Base-by-base conservation (phyloP, 2,888 invertebrate genomes). In the Luffia ferchaultella region DNA sequence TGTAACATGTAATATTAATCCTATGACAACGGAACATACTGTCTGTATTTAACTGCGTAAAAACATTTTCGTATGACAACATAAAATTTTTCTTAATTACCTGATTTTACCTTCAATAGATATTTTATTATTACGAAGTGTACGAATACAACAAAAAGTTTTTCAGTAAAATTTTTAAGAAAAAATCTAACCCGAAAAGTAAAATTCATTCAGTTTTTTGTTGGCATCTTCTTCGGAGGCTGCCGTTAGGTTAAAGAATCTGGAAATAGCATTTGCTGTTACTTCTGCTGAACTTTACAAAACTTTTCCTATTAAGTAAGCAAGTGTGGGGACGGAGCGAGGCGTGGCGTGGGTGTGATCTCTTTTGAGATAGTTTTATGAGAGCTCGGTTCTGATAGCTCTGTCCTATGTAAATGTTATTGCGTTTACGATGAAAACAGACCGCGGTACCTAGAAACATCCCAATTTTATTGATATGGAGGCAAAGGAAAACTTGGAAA, bases 371-470 rank as follows among this genome's bases (percentile, higher is more conserved):
- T 71, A 71, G 71, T 73, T 75, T 74, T 74, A 73, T 69, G 70
- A 69, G 70, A 64, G 65, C 64, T 67, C 70, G 70, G 66, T 70
- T 68, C 71, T 70, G 68, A 63, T 41, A 12, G 30, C 30, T n/a
- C 30, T 3, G 5, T 68, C 73, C 75, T 76, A 78, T 77, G 77
- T 72, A 73, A 76, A 77, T 77, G 71, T 75, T 75, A 76, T 76
- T 70, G 69, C 71, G 67, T 65, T 67, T 64, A 65, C 65, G 65
- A 66, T 65, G 67, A 60, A 67, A 69, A 70, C 67, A 67, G 61
- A 42, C 16, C 42, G 18, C 41, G n/a, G 18, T 19, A n/a, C 43
- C n/a, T 3, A n/a, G 43, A 42, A 42, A n/a, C 3, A 30, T 30
- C 3, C 12, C 30, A 12, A 30, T 30, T n/a, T n/a, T n/a, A 30